phyloP scores from a whole-genome alignment of 2,113 vertebrate genomes.

The Trematocara marginatum region DNA sequence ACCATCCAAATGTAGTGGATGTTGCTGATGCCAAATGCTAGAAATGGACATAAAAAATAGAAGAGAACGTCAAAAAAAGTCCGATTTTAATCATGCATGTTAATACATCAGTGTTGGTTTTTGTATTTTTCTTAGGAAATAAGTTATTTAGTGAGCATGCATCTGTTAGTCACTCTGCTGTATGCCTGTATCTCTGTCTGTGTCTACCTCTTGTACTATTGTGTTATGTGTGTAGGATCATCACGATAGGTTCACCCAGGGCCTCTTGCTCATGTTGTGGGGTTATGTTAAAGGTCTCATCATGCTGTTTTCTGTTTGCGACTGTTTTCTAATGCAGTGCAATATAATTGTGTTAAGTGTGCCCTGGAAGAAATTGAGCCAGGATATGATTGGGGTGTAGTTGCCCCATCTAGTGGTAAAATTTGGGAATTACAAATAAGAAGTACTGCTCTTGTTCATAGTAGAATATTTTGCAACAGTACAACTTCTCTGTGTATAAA shows the following conservation, averaged over 20 bases:
- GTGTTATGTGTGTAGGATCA: background rate
- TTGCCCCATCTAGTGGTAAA: slow-evolving; percentile 46
- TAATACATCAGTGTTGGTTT: background rate
- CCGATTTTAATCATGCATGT: background rate
- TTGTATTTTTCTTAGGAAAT: background rate
- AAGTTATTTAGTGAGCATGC: background rate
- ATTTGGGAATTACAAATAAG: background rate
- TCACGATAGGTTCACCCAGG: background rate
- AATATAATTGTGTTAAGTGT: background rate
- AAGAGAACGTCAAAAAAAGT: background rate
- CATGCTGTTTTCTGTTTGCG: background rate
- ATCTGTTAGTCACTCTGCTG: background rate
- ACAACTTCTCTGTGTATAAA: background rate
- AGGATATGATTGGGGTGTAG: background rate
- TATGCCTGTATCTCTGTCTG: background rate
- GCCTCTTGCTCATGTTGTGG: background rate
- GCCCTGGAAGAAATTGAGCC: background rate
- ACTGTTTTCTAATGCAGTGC: background rate
- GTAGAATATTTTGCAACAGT: background rate
- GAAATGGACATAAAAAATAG: background rate
- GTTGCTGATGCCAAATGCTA: background rate
- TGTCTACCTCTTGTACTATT: background rate
- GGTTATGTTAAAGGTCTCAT: background rate
- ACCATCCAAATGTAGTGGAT: background rate
- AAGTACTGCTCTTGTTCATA: background rate